These are phyloP conservation scores for Heloderma charlesbogerti DNA, from an alignment of 2,113 vertebrate genomes.

Conservation along the genomic window DNA sequence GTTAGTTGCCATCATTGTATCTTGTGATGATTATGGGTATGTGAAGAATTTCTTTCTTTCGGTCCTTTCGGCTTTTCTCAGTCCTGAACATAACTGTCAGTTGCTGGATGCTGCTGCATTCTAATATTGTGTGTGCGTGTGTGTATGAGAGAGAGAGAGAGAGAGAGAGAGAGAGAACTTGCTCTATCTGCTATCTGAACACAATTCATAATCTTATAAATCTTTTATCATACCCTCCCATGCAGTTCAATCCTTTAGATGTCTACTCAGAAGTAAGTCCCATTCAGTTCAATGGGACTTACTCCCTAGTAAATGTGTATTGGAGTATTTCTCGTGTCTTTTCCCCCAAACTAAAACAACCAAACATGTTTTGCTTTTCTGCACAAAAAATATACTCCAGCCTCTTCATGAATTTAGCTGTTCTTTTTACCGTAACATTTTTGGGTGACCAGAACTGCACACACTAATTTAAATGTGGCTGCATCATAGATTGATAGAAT, in stretches of 20 bases:
- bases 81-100: neutral
- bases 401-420: neutral
- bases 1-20: too few species aligned
- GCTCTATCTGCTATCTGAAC: neutral
- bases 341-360: neutral
- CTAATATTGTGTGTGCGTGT: neutral
- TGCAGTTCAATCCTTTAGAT: too few species aligned
- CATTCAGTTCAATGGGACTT: too few species aligned
- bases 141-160: too few species aligned
- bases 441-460: neutral
- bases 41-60: neutral
- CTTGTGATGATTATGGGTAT: neutral
- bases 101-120: neutral
- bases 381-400: neutral
- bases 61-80: too few species aligned
- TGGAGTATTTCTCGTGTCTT: too few species aligned
- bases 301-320: too few species aligned
- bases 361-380: neutral
- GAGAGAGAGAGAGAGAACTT: neutral
- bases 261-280: too few species aligned
- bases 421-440: neutral
- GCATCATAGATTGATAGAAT: neutral
- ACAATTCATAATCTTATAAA: neutral
- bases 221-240: neutral
- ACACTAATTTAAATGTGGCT: neutral